These are phyloP conservation scores for Actenoides hombroni DNA, from an alignment of 2,113 vertebrate genomes.

Conservation along the genomic window DNA sequence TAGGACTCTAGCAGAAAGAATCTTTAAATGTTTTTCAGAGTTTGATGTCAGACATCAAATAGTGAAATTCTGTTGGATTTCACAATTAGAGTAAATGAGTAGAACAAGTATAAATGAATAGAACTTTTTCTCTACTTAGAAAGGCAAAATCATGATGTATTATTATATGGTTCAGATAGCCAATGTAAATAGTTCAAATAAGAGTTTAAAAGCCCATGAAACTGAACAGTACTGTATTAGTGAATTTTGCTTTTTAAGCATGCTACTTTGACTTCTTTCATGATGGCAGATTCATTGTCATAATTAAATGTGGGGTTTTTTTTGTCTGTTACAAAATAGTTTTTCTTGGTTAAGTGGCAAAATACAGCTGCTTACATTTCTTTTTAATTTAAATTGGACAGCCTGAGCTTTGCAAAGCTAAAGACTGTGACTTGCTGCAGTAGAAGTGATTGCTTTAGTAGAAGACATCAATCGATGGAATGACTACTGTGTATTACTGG, in stretches of 20 bases:
- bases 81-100: not conserved
- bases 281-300: not conserved
- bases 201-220: not conserved
- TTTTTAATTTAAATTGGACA: not conserved
- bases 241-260: not conserved
- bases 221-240: not conserved
- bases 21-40: not conserved
- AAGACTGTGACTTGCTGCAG: not conserved
- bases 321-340: not conserved
- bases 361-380: not conserved
- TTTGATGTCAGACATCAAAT: not conserved
- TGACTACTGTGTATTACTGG: not conserved
- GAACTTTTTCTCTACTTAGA: not conserved
- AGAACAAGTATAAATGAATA: not conserved
- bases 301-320: not conserved
- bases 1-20: not conserved
- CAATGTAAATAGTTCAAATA: not conserved
- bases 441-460: not conserved
- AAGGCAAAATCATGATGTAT: not conserved
- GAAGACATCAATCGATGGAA: not conserved
- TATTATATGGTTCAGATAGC: not conserved
- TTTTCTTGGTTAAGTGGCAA: not conserved
- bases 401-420: not conserved
- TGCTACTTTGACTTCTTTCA: not conserved
- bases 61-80: not conserved